Conservation (phyloP, 2,113 vertebrate species). For the Recurvirostra avosetta region DNA sequence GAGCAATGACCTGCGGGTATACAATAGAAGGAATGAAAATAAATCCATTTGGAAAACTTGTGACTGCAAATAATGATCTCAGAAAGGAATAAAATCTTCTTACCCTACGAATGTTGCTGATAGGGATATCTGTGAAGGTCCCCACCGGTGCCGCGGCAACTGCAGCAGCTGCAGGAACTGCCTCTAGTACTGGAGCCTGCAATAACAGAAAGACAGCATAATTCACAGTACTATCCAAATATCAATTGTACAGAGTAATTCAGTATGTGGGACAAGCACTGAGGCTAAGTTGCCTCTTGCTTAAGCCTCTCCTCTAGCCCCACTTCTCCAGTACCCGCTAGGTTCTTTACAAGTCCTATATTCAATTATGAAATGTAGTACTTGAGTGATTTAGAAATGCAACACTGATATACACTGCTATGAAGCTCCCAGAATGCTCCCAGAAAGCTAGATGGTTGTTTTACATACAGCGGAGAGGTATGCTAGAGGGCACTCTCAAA, state of each 20-base stretch:
- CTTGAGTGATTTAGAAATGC: not conserved
- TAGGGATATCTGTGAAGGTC: conserved; percentile 91
- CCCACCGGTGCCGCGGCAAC: conserved; percentile 76
- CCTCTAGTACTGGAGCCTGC: conserved; percentile 57
- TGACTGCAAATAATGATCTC: rapidly evolving
- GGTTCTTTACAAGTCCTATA: rapidly evolving
- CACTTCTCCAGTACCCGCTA: not conserved
- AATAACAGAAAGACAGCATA: not conserved
- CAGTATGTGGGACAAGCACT: not conserved
- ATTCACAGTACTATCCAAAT: not conserved
- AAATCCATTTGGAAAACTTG: not conserved
- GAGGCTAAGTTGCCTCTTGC: not conserved
- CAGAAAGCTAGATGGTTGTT: not conserved
- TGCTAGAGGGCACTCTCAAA: not conserved
- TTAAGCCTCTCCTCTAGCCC: not conserved
- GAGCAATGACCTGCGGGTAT: conserved; percentile 87
- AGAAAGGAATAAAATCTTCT: not conserved
- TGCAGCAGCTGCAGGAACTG: conserved; percentile 50
- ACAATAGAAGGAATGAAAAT: not conserved
- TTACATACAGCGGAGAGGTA: not conserved
- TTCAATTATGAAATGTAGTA: not conserved
- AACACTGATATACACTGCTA: rapidly evolving
- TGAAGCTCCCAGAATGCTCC: not conserved
- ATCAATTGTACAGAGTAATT: not conserved
- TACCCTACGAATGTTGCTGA: conserved; percentile 95